Conservation (phyloP, 1,140 invertebrate genomes). For the Anoplophora glabripennis region DNA sequence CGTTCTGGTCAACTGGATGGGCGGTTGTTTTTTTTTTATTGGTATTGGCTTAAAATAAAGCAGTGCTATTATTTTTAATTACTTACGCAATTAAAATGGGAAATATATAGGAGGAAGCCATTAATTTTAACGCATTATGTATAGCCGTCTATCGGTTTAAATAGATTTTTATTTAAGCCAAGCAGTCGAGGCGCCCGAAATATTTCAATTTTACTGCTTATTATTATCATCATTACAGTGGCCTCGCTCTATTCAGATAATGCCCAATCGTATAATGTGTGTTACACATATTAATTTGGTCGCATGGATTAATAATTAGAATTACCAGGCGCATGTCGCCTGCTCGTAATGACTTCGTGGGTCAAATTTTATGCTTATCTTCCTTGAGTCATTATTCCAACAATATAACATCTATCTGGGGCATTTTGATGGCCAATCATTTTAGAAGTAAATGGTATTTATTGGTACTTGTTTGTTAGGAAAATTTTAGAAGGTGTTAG, state of each 20-base stretch:
- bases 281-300: no score
- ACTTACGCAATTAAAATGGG: conserved; percentile 1
- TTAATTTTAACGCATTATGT: background rate
- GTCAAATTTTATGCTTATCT: no score
- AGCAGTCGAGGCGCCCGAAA: conserved; percentile 1
- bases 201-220: conserved; percentile 1
- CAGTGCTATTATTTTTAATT: conserved; percentile 15
- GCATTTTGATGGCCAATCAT: no score
- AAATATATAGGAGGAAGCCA: background rate
- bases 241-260: conserved; percentile 13
- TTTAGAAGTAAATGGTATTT: no score
- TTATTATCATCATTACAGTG: background rate
- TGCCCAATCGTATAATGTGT: background rate
- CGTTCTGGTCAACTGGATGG: conserved; percentile 1
- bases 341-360: no score
- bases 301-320: no score
- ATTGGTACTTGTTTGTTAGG: no score
- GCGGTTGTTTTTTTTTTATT: conserved; percentile 2
- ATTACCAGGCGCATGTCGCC: no score
- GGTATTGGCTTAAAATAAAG: conserved; percentile 4
- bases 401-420: no score
- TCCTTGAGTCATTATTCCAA: no score
- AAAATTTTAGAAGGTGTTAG: no score
- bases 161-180: conserved; percentile 1
- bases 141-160: no score